Evolutionary conservation across 2,888 invertebrate genomes (phyloP), one percentile per base, ranked within the genome.

Genomic region (Drosophila hawaiiensis): DNA sequence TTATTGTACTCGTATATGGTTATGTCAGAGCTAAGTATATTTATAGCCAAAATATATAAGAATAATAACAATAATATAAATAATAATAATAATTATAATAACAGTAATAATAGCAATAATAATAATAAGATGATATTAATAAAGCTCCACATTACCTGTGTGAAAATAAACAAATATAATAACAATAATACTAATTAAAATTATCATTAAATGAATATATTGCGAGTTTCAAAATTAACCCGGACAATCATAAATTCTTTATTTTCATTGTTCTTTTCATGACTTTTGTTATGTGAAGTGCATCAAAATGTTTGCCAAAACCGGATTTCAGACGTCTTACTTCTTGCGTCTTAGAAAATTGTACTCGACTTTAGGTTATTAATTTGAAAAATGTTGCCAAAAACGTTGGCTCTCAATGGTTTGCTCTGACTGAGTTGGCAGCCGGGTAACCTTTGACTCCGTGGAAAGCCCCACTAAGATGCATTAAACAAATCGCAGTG

Each of bases 351-450:
- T 54, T 58, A 64, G 49, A 72, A 74, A 74, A 63, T 71, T 82
- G 69, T 74, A 60, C 77, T 80, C 68, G 66, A 80, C 74, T 88
- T 88, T 64, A 67, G 68, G 73, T 76, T 78, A 73, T 86, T 79
- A 81, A 81, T 75, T 67, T 68, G 55, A 59, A 61, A 61, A 67
- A 52, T 47, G 56, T 43, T 84, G 80, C 78, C 76, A 82, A 76
- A 78, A 68, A 16, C 55, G 55, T 76, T 78, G 64, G 19, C 35
- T 19, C 56, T 19, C 22, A 53, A 14, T 66, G 56, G 28, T 43
- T 54, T 41, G 49, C 28, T 59, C 35, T 31, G 70, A 41, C 62
- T 69, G 65, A 41, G 41, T 76, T 64, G 68, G 43, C 65, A 76
- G 63, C 58, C 41, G 50, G 64, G 19, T 52, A 82, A 79, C 81